A percentile compares a stretch with the other conserved stretches of the same genome.
phyloP scores from a whole-genome alignment of 1,140 invertebrate species.

The Phymastichus coffea region DNA sequence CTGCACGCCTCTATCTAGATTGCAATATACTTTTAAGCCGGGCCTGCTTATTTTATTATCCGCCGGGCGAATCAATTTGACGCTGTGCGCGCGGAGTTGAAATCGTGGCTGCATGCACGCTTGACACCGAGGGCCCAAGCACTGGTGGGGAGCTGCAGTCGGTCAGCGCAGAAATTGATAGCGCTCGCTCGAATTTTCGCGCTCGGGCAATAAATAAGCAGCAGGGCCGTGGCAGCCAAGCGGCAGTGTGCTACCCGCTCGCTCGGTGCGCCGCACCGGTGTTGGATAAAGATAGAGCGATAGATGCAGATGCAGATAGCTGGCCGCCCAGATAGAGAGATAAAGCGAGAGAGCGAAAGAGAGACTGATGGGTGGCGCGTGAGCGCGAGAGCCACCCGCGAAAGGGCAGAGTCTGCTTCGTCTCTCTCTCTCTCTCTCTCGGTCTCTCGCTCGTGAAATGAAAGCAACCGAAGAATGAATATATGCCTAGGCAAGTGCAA shows the following conservation, averaged over 20 bases:
- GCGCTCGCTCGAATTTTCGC: conserved; percentile 45
- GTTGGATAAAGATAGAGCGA: conserved; percentile 34
- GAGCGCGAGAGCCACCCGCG: conserved; percentile 42
- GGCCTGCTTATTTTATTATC: too few species aligned
- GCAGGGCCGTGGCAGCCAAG: conserved; percentile 2
- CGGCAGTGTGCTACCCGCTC: conserved; percentile 12
- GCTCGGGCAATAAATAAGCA: conserved; percentile 46
- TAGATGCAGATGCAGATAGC: conserved; percentile 29
- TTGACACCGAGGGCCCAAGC: too few species aligned
- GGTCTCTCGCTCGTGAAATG: conserved; percentile 45
- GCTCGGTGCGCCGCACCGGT: not conserved
- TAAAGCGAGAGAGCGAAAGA: conserved; percentile 21
- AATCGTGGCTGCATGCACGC: too few species aligned
- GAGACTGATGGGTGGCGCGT: conserved; percentile 28
- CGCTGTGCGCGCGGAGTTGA: too few species aligned
- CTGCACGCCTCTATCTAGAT: too few species aligned
- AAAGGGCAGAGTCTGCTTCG: conserved; percentile 39
- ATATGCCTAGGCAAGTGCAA: conserved; percentile 52
- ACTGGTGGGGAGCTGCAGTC: too few species aligned
- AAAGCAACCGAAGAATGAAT: conserved; percentile 54
- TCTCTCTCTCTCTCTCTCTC: not conserved
- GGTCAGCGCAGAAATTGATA: conserved; percentile 37
- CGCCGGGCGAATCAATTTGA: too few species aligned
- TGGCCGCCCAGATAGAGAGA: conserved; percentile 23
- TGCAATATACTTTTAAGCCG: too few species aligned